These are phyloP conservation scores for Echeneis naucrates DNA, from an alignment of 2,797 vertebrate species.

Conservation along the genomic window DNA sequence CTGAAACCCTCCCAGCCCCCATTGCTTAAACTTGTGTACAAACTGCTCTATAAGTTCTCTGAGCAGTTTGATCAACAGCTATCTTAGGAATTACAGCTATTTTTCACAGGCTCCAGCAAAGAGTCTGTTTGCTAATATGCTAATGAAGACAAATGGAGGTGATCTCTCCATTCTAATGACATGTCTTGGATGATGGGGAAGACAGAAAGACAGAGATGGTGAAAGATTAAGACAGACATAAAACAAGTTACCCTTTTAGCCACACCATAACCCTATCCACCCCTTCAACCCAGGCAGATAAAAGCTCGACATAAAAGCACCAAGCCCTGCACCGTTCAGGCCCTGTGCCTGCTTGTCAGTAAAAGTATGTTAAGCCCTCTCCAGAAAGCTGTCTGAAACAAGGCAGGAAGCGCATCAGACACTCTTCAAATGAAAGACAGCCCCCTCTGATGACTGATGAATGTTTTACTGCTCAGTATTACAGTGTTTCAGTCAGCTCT, in stretches of 20 bases:
- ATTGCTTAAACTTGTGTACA: constrained; percentile 46
- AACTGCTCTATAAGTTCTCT: constrained; percentile 63
- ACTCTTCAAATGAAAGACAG: constrained; percentile 50
- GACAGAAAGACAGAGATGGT: constrained; percentile 32
- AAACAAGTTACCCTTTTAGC: constrained; percentile 21
- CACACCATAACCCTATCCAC: neutral
- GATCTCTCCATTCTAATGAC: constrained; percentile 79
- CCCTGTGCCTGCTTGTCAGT: constrained; percentile 24
- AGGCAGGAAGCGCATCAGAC: constrained; percentile 71
- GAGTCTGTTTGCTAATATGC: constrained; percentile 82
- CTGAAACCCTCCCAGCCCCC: constrained; percentile 56
- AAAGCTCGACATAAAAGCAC: constrained; percentile 23
- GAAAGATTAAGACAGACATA: constrained; percentile 44
- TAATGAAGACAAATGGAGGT: constrained; percentile 86
- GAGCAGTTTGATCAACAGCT: constrained; percentile 73
- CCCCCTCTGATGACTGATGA: constrained; percentile 42
- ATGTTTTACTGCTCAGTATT: constrained; percentile 37
- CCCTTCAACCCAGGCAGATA: constrained; percentile 3
- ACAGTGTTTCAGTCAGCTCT: constrained; percentile 56
- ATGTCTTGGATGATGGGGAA: constrained; percentile 57
- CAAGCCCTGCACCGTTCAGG: neutral
- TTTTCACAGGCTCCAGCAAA: constrained; percentile 77
- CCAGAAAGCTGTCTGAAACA: constrained; percentile 36
- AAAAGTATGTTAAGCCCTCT: constrained; percentile 36
- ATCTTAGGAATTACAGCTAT: constrained; percentile 80